Evolutionary conservation across 2,888 invertebrate genomes (phyloP).

Genomic region (Drosophila ustulata): DNA sequence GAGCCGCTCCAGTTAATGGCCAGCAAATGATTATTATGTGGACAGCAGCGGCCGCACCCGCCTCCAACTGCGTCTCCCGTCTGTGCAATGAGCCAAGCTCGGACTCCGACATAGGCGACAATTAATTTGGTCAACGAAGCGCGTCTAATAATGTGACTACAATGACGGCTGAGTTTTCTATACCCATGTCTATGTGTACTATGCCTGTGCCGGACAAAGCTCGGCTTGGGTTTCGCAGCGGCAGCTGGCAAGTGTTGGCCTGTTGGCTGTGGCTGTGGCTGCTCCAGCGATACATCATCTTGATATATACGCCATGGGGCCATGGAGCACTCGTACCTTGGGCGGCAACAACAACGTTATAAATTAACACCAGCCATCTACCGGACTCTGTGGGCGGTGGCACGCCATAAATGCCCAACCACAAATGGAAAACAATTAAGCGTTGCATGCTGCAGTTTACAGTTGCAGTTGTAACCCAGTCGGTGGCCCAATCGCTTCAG

Average conservation of each 20-base stretch:
- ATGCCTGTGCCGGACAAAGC: constrained; percentile 47
- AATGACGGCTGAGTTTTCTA: constrained; percentile 51
- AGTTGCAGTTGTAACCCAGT: constrained; percentile 21
- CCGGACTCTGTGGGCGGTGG: constrained; percentile 64
- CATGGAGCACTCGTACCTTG: constrained; percentile 47
- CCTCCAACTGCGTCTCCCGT: constrained; percentile 21
- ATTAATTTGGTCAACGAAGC: constrained; percentile 77
- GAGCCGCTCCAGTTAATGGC: constrained; percentile 49
- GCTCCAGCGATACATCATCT: constrained; percentile 62
- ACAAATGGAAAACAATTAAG: constrained; percentile 72
- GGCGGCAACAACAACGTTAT: constrained; percentile 42
- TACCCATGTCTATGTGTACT: background rate
- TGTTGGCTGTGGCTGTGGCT: background rate
- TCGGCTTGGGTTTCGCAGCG: constrained; percentile 36
- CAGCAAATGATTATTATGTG: constrained; percentile 59
- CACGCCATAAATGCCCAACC: constrained; percentile 61
- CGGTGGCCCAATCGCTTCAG: constrained; percentile 25
- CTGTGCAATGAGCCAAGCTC: constrained; percentile 47
- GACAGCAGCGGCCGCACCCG: background rate
- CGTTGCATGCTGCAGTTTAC: constrained; percentile 50
- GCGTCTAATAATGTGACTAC: constrained; percentile 77
- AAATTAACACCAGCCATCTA: constrained; percentile 65
- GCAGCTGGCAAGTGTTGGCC: constrained; percentile 61
- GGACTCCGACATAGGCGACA: constrained; percentile 51
- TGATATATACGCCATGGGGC: constrained; percentile 50